Evolutionary conservation across 2,797 vertebrate species (phyloP), one percentile per base, ranked within the genome.

Genomic region (Euthynnus affinis): DNA sequence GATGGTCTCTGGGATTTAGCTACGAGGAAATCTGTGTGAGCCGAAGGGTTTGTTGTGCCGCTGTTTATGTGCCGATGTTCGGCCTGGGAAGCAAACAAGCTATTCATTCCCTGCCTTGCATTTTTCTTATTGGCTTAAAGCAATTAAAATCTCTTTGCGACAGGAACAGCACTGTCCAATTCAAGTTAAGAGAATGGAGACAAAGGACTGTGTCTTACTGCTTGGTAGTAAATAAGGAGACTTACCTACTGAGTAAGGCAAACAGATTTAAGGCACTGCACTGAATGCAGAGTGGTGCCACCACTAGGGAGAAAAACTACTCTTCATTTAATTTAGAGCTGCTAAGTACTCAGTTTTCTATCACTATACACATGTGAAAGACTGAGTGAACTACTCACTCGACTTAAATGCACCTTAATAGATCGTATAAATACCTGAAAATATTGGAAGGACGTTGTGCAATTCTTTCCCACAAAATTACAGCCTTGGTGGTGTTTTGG

Each of bases 81-180:
- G 73, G 34, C 68, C 60, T 23, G 72, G 51, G 83, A 90, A 90
- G 82, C 70, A 62, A 74, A 61, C 83, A 83, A 90, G 72, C 70
- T 49, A 68, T 85, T 86, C 83, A 83, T 74, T 74, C 72, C 56
- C 84, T 2, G 57, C 71, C 75, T 82, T 18, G 57, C 74, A n/a
- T 89, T 90, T 90, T 88, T 85, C 74, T 88, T 78, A 83, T 89
- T 88, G 84, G 82, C 90, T 92, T 89, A 84, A 91, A 89, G 86
- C 84, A 91, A 89, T 93, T 92, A 91, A 89, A 88, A 83, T 86
- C 25, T 74, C 73, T 75, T 76, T 74, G 78, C 72, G 2, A 63
- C 65, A 78, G 76, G 67, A 62, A 32, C 61, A 48, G 74, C 71
- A 79, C 65, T 51, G 42, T 59, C 25, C 69, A 80, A 37, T 80